phyloP scores from a whole-genome alignment of 1,140 invertebrate species.

The Odontomachus brunneus region DNA sequence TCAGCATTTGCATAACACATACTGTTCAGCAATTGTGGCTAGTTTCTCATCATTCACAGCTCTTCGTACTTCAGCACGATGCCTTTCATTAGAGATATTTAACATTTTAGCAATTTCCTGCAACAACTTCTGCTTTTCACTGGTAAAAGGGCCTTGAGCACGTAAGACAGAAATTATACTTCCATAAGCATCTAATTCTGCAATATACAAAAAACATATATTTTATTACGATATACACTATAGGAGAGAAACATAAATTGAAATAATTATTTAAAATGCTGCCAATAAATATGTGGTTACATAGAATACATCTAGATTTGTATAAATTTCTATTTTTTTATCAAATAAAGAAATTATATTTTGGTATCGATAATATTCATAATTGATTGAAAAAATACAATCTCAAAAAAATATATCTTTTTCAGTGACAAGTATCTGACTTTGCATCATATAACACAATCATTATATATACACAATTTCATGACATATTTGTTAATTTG shows the following conservation, averaged over 20 bases:
- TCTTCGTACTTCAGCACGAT: constrained; percentile 95
- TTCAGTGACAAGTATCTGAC: background rate
- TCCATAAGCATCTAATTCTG: constrained; percentile 96
- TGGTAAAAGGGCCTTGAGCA: constrained; percentile 94
- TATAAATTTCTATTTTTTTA: background rate
- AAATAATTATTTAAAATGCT: background rate
- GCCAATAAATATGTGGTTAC: background rate
- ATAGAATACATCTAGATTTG: background rate
- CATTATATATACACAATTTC: no score
- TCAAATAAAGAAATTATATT: constrained; percentile 1
- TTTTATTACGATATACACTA: background rate
- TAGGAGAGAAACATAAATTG: background rate
- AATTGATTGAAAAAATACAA: constrained; percentile 7
- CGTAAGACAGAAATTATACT: constrained; percentile 94
- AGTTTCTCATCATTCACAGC: constrained; percentile 96
- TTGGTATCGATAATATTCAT: background rate
- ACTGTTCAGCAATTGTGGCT: constrained; percentile 94
- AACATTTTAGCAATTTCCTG: constrained; percentile 92
- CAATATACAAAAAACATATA: constrained; percentile 22
- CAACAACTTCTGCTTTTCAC: constrained; percentile 93
- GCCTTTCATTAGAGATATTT: constrained; percentile 95
- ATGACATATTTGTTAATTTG: no score
- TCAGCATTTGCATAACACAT: constrained; percentile 80
- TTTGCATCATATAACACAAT: no score
- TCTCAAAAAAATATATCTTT: background rate